Evolutionary conservation across 2,113 vertebrate species (phyloP).

Genomic region (Caranx melampygus): DNA sequence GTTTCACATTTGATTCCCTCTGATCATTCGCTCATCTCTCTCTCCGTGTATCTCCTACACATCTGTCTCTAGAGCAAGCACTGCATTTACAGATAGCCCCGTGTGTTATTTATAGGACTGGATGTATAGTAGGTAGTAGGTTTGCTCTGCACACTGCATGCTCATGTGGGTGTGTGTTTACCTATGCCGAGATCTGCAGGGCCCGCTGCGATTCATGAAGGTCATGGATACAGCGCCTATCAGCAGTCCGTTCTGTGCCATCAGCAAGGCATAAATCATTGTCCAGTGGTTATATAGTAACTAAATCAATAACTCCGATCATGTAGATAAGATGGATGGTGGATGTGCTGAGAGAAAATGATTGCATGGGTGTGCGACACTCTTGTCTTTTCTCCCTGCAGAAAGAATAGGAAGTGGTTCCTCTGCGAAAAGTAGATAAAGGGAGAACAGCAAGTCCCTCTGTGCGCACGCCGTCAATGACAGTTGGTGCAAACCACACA

Average conservation of each 20-base stretch:
- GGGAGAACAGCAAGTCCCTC: constrained; percentile 28
- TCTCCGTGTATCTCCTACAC: constrained; percentile 64
- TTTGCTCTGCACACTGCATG: constrained; percentile 45
- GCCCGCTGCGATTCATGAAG: constrained; percentile 63
- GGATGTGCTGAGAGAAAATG: constrained; percentile 37
- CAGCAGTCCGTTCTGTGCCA: constrained; percentile 31
- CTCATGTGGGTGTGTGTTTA: constrained; percentile 71
- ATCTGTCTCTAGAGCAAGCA: constrained; percentile 32
- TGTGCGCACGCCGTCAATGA: constrained; percentile 33
- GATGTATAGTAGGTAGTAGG: constrained; percentile 67
- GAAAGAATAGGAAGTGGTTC: constrained; percentile 67
- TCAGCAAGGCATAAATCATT: constrained; percentile 64
- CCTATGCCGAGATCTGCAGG: constrained; percentile 54
- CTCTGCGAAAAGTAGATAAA: constrained; percentile 69
- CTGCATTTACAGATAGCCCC: constrained; percentile 48
- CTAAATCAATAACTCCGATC: constrained; percentile 67
- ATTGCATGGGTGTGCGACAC: constrained; percentile 39
- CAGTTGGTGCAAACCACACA: constrained; percentile 61
- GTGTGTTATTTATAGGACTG: constrained; percentile 68
- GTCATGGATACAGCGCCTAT: constrained; percentile 56
- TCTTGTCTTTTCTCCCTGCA: constrained; percentile 31
- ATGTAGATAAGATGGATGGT: constrained; percentile 69
- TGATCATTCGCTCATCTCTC: constrained; percentile 29
- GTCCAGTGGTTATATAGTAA: constrained; percentile 50
- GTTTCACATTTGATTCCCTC: constrained; percentile 54